Conservation (phyloP, 2,888 invertebrate genomes). For the Cephus nigrinus region DNA sequence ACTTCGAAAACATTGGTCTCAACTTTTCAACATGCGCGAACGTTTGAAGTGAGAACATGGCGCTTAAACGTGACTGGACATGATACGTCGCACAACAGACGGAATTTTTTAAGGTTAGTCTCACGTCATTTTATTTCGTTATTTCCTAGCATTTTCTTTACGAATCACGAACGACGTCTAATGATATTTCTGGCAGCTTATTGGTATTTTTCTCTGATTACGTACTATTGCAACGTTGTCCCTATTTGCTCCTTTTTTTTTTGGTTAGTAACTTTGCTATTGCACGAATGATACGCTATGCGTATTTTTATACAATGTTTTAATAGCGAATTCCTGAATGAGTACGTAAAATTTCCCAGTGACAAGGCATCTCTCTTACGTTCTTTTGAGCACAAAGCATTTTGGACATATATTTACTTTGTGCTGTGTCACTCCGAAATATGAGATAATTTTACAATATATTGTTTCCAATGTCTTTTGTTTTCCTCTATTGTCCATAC, state of each 20-base stretch:
- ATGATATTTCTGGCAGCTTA: not conserved
- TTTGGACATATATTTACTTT: not conserved
- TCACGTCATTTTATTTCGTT: constrained; percentile 8
- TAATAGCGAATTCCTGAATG: not conserved
- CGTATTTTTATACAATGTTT: not conserved
- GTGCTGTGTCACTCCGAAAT: not conserved
- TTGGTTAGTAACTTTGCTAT: not conserved
- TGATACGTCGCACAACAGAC: constrained; percentile 39
- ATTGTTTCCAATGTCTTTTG: not conserved
- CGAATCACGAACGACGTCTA: not conserved
- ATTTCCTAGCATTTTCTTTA: not conserved
- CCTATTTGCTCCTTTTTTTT: not conserved
- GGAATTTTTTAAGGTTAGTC: constrained; percentile 55
- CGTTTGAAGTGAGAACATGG: constrained; percentile 58
- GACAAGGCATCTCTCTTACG: not conserved
- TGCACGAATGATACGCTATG: not conserved
- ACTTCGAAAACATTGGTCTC: not conserved
- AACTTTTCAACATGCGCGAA: constrained; percentile 47
- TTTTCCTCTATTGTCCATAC: not conserved
- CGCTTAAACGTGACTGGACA: constrained; percentile 57
- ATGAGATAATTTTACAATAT: not conserved
- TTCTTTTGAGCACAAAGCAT: not conserved
- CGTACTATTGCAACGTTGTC: not conserved
- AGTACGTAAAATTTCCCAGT: not conserved
- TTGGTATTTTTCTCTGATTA: not conserved